A percentile compares a stretch with the other conserved stretches of the same genome.
Evolutionary conservation across 2,797 vertebrate genomes (phyloP).

Genomic region (Arrhamphus sclerolepis): DNA sequence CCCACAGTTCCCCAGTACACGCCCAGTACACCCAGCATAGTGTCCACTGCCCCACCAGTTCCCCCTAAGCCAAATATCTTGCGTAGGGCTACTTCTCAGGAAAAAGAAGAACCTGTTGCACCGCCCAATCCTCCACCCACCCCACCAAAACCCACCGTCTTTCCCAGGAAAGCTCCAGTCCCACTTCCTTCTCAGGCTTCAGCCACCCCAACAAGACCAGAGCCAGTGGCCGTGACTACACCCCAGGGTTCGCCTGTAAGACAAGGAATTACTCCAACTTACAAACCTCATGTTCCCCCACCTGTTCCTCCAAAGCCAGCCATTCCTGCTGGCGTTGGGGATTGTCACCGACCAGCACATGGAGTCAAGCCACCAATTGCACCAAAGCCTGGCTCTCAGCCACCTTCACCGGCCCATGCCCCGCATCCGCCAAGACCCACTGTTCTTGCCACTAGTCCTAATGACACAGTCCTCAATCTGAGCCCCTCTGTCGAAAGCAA

Average conservation of each 20-base stretch:
- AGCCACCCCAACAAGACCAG: slow-evolving; percentile 59
- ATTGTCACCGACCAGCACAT: slow-evolving; percentile 86
- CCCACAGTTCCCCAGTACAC: slow-evolving; percentile 84
- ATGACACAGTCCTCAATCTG: slow-evolving; percentile 88
- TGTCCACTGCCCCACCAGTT: slow-evolving; percentile 83
- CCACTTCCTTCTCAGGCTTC: slow-evolving; percentile 81
- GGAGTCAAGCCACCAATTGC: slow-evolving; percentile 90
- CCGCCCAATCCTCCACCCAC: slow-evolving; percentile 89
- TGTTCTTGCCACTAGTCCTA: slow-evolving; percentile 76
- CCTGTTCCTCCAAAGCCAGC: slow-evolving; percentile 95
- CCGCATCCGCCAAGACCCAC: slow-evolving; percentile 80
- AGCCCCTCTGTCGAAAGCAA: slow-evolving; percentile 87
- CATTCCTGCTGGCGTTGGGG: slow-evolving; percentile 88
- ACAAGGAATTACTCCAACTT: slow-evolving; percentile 70
- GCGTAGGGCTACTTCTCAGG: slow-evolving; percentile 86
- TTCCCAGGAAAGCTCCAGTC: slow-evolving; percentile 86
- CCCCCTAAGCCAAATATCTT: slow-evolving; percentile 87
- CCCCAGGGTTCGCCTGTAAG: slow-evolving; percentile 66
- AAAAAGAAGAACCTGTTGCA: slow-evolving; percentile 83
- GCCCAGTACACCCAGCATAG: slow-evolving; percentile 75
- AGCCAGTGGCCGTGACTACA: slow-evolving; percentile 61
- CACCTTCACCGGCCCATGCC: slow-evolving; percentile 74
- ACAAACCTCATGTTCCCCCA: slow-evolving; percentile 88
- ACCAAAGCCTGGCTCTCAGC: slow-evolving; percentile 86
- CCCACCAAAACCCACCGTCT: slow-evolving; percentile 89